Conservation (phyloP, 2,113 vertebrate genomes). For the Spea multiplicata region DNA sequence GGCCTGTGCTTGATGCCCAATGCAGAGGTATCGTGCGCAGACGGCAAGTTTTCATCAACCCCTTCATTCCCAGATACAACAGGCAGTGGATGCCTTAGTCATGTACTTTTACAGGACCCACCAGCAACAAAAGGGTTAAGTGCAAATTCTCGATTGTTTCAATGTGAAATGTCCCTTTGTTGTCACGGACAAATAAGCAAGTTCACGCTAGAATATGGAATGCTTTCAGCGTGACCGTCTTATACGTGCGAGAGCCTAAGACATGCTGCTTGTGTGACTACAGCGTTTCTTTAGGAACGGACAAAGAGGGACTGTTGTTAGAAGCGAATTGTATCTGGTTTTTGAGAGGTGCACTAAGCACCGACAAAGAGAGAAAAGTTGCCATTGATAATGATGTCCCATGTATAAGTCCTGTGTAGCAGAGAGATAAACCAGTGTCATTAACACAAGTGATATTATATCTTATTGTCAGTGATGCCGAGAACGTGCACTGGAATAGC, state of each 20-base stretch:
- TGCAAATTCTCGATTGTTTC: slow-evolving; percentile 40
- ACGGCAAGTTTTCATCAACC: slow-evolving; percentile 38
- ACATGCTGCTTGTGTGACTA: not conserved
- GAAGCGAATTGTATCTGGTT: too few species aligned
- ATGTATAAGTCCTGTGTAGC: too few species aligned
- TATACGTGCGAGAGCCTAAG: slow-evolving; percentile 10
- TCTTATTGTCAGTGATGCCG: too few species aligned
- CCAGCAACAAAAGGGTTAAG: slow-evolving; percentile 43
- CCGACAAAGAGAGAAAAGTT: too few species aligned
- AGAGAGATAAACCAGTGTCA: too few species aligned
- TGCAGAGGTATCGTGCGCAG: slow-evolving; percentile 24
- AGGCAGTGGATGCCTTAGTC: slow-evolving; percentile 17
- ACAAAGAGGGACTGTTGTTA: not conserved
- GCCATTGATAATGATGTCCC: too few species aligned
- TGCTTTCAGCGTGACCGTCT: slow-evolving; percentile 31
- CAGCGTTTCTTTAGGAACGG: not conserved
- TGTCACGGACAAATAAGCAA: slow-evolving; percentile 36
- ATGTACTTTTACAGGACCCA: slow-evolving; percentile 1
- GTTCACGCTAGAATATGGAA: slow-evolving; percentile 41
- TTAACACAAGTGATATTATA: too few species aligned
- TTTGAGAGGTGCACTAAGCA: too few species aligned
- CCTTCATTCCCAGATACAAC: slow-evolving; percentile 28
- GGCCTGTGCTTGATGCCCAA: slow-evolving; percentile 43
- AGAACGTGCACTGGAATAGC: too few species aligned
- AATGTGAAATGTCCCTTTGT: slow-evolving; percentile 47